Percentiles rank a stretch among this genome's conserved stretches.
phyloP scores from a whole-genome alignment of 2,888 invertebrate genomes.

The Eutolmus rufibarbis region DNA sequence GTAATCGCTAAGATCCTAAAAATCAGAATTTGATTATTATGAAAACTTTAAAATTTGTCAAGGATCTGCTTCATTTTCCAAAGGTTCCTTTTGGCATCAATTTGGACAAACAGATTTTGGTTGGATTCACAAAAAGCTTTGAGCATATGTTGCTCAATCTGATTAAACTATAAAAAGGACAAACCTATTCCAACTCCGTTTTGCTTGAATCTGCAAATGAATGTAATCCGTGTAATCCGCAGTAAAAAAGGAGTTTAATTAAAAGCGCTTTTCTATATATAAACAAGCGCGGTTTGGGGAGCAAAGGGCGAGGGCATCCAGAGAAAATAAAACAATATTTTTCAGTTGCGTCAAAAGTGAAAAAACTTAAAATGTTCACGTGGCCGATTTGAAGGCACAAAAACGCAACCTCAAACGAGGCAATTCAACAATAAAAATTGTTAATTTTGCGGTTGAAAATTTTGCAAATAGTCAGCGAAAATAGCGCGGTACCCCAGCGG shows the following conservation, averaged over 20 bases:
- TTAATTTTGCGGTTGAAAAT: conserved; percentile 27
- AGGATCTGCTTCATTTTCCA: too few relatives aligned
- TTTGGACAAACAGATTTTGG: background rate
- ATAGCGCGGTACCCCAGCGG: background rate
- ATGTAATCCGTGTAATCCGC: background rate
- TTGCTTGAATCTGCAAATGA: background rate
- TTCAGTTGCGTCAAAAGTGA: background rate
- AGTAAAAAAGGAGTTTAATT: background rate
- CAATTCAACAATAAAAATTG: conserved; percentile 33
- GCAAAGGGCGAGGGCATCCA: background rate
- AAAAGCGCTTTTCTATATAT: background rate
- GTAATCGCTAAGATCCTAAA: too few relatives aligned
- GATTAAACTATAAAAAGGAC: background rate
- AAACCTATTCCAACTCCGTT: background rate
- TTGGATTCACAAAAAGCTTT: background rate
- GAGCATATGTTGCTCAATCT: background rate
- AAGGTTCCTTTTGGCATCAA: background rate
- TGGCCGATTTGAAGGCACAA: conserved; percentile 25
- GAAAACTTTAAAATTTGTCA: too few relatives aligned
- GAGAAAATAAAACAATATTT: background rate
- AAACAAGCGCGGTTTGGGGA: background rate
- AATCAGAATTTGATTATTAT: too few relatives aligned
- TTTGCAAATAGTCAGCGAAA: conserved; percentile 36
- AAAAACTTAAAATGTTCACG: conserved; percentile 22
- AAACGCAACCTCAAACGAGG: conserved; percentile 33